Percentiles rank a stretch among this genome's conserved stretches.
These are phyloP conservation scores for Cassiopea andromeda DNA, from an alignment of 30 jellyfish, hydroid and myxozoan species.

Conservation along the genomic window DNA sequence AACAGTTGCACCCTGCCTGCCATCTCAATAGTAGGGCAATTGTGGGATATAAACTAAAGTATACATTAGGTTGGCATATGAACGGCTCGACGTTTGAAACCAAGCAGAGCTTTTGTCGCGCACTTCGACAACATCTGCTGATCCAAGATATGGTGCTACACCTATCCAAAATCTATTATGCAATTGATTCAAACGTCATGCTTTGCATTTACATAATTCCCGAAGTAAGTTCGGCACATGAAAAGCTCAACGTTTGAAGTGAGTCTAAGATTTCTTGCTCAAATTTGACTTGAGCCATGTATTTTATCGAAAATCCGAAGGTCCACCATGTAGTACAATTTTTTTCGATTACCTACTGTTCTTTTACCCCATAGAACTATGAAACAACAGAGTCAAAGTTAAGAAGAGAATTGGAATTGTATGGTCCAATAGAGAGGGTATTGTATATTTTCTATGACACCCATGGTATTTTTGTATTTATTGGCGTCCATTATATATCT, in stretches of 20 bases:
- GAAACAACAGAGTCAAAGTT: constrained; percentile 91
- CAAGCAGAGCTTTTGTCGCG: not conserved
- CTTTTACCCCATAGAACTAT: constrained; percentile 66
- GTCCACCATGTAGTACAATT: too few relatives aligned
- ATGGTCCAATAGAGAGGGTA: constrained; percentile 96
- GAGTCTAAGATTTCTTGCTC: not conserved
- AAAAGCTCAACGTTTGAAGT: not conserved
- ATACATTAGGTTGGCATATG: not conserved
- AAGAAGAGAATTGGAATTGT: constrained; percentile 90
- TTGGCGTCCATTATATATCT: not conserved
- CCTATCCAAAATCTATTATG: not conserved
- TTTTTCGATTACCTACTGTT: not conserved
- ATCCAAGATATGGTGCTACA: not conserved
- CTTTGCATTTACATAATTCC: not conserved
- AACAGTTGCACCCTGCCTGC: too few relatives aligned
- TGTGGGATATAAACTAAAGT: not conserved
- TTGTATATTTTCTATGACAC: not conserved
- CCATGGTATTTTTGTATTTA: too few relatives aligned
- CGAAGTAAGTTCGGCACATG: not conserved
- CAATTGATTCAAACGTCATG: not conserved
- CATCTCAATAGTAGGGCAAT: not conserved
- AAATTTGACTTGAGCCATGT: not conserved
- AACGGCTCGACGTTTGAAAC: not conserved
- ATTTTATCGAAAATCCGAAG: too few relatives aligned
- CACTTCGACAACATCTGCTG: not conserved